Percentiles rank a stretch among this genome's conserved stretches.
phyloP scores from a whole-genome alignment of 2,797 vertebrate genomes.

The Micromesistius poutassou region DNA sequence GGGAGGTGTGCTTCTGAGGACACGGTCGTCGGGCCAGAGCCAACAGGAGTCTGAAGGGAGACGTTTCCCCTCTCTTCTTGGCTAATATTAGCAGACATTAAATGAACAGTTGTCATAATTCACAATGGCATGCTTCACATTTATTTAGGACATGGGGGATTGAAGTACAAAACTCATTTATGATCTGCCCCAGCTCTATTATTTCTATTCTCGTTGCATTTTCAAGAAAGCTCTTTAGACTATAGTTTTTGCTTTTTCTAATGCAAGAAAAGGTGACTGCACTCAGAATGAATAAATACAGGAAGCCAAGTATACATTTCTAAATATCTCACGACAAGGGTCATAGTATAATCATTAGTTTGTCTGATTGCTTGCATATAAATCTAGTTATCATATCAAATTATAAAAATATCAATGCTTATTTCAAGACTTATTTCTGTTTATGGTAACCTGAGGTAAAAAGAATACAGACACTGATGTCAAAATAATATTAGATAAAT shows the following conservation, averaged over 20 bases:
- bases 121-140: conserved; percentile 23
- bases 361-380: neutral
- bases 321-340: neutral
- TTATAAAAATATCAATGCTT: neutral
- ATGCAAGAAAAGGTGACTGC: neutral
- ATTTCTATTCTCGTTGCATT: neutral
- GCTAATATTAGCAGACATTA: conserved; percentile 50
- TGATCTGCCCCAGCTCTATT: neutral
- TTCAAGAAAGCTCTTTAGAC: neutral
- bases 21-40: conserved; percentile 37
- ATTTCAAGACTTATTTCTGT: neutral
- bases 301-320: neutral
- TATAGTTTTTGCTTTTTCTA: conserved; percentile 1
- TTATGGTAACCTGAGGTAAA: neutral
- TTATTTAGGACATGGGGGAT: conserved; percentile 34
- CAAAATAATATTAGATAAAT: neutral
- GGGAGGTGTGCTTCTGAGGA: conserved; percentile 49
- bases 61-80: conserved; percentile 29
- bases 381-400: neutral
- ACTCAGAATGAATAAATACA: neutral
- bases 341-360: neutral
- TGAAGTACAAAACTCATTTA: conserved; percentile 32
- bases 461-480: neutral
- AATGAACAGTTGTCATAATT: conserved; percentile 41
- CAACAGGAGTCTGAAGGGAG: conserved; percentile 40